Evolutionary conservation across 2,113 vertebrate species (phyloP), one percentile per base, ranked within the genome.

Genomic region (Plecotus auritus): DNA sequence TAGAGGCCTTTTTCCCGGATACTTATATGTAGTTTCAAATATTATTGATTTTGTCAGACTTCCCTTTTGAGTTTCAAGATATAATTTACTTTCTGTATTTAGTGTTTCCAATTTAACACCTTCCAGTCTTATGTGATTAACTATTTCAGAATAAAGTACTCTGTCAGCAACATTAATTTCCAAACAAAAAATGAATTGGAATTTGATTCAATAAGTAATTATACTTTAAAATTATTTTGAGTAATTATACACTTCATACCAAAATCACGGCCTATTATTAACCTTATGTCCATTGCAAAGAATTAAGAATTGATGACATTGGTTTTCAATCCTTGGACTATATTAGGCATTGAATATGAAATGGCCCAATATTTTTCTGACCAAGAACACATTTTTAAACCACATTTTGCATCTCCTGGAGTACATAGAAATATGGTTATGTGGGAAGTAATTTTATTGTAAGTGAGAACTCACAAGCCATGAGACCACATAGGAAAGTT

Each of bases 21-120:
- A 23, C 10, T 88, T 88, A 59, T 61, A 86, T 66, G 18, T 80
- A 32, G 22, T 88, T 95, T 89, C 59, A 95, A 94, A 72, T 90
- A 73, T 72, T 80, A 86, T 74, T 72, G 13, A 84, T 93, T 72
- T 92, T 93, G 32, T 89, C 23, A 77, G 32, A 5, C 23, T 94
- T 87, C 8, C 66, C 47, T 72, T 80, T 85, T 40, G 6, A 0
- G 2, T 73, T 93, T 94, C 28, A 56, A 85, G 17, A n/a, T 2
- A 76, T 12, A 32, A 59, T 77, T 85, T 74, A 76, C 94, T 85
- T 96, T 73, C 35, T 42, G 9, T 90, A 7, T 93, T 88, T 87
- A 61, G 7, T 37, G 8, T 51, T 88, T 76, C 17, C 20, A 67
- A 2, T 64, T 93, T 95, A 96, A 84, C 23, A 76, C 14, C 7